Evolutionary conservation across 1,140 invertebrate genomes (phyloP).

Genomic region (Drosophila arawakana): DNA sequence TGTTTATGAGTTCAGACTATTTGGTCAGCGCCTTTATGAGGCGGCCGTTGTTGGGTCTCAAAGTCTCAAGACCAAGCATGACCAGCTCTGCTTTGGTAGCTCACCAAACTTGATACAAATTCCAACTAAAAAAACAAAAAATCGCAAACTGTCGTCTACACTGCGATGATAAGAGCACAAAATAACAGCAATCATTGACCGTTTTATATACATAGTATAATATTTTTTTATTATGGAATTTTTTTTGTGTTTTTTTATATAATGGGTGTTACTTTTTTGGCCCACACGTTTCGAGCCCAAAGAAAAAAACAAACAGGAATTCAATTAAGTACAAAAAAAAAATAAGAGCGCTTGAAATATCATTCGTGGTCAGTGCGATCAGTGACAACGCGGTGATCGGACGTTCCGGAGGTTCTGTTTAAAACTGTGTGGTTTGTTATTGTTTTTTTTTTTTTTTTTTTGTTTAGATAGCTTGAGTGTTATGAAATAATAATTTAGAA

Average conservation of each 20-base stretch:
- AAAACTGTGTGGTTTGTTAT: not conserved
- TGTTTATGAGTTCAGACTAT: conserved; percentile 25
- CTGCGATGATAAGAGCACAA: conserved; percentile 26
- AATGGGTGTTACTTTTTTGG: conserved; percentile 62
- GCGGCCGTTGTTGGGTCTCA: not conserved
- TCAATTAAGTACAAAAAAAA: conserved; percentile 20
- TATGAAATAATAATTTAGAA: not conserved
- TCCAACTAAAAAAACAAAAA: conserved; percentile 21
- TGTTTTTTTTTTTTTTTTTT: no score
- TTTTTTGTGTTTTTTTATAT: conserved; percentile 55
- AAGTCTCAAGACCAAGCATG: conserved; percentile 14
- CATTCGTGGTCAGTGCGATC: conserved; percentile 41
- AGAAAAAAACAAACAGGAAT: conserved; percentile 24
- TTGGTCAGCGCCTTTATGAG: conserved; percentile 18
- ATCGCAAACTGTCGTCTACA: conserved; percentile 23
- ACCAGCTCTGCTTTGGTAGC: not conserved
- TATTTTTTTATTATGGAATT: conserved; percentile 7
- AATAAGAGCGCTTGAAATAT: conserved; percentile 41
- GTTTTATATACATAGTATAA: no score
- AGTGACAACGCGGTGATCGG: conserved; percentile 38
- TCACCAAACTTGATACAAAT: conserved; percentile 22
- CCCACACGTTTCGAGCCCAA: conserved; percentile 57
- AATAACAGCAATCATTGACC: conserved; percentile 42
- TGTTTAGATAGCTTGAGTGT: no score
- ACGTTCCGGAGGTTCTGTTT: conserved; percentile 12